Evolutionary conservation across 2,113 vertebrate genomes (phyloP), one percentile per base, ranked within the genome.

Genomic region (Paratilapia polleni): DNA sequence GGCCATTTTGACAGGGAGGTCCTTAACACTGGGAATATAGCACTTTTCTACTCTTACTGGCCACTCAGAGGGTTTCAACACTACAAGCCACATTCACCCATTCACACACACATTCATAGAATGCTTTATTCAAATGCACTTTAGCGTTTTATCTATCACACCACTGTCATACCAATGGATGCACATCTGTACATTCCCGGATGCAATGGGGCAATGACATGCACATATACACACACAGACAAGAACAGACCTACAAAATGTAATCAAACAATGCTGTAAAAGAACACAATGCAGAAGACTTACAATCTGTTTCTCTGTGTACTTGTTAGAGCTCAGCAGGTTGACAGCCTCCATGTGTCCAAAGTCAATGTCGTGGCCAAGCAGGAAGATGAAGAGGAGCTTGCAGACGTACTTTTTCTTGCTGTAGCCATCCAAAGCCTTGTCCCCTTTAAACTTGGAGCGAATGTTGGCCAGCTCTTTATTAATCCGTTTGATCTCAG

Each of bases 401-500:
- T 98, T 98, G 90, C 97, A 98, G 26, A 98, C 97, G 4, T 98
- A 98, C 63, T 98, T 98, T 90, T 98, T 98, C 95, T 98, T 98
- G 89, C 97, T 98, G 93, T 98, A 98, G 83, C 97, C 97, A 8
- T 98, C 97, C 90, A 98, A 93, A 34, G 97, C 97, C 87, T 98
- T 98, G 94, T 98, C 97, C 20, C 97, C 97, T 94, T 98, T 98
- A 91, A 98, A 98, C 94, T 98, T 98, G 57, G 97, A 98, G 86
- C 97, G 96, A 77, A 98, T 98, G 88, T 98, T 98, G 86, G 97
- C 97, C 89, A 98, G 92, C 92, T 98, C 97, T 89, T 98, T 98
- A 90, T 98, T 98, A 88, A 98, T 98, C 83, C 97, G 96, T 87
- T 98, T 98, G 87, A 98, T 98, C 95, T 98, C 97, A 0, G 97